Conservation (phyloP, 2,113 vertebrate genomes). For the Crotalus tigris region DNA sequence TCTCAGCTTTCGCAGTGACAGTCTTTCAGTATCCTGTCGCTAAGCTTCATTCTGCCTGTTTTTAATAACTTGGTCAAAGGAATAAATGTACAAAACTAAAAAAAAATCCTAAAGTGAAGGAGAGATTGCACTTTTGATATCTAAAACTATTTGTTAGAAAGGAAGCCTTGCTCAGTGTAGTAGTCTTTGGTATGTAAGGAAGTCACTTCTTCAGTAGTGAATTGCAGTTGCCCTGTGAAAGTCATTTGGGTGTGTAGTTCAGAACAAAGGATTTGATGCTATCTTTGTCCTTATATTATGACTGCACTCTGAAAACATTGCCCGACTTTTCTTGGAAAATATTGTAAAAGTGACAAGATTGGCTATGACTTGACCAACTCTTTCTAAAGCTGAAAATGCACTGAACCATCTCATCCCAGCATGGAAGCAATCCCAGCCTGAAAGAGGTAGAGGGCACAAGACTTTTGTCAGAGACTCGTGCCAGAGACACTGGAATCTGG, state of each 20-base stretch:
- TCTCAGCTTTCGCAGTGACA: slow-evolving; percentile 75
- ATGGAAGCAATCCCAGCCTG: slow-evolving; percentile 81
- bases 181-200: slow-evolving; percentile 87
- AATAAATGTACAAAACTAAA: slow-evolving; percentile 69
- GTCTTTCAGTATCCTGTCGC: slow-evolving; percentile 64
- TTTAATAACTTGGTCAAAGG: slow-evolving; percentile 56
- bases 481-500: slow-evolving; percentile 87
- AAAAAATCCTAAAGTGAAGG: slow-evolving; percentile 72
- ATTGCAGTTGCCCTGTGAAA: slow-evolving; percentile 72
- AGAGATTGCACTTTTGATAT: slow-evolving; percentile 93
- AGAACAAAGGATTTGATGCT: slow-evolving; percentile 63
- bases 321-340: slow-evolving; percentile 74
- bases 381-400: slow-evolving; percentile 82
- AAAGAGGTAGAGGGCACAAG: slow-evolving; percentile 63
- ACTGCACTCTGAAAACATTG: slow-evolving; percentile 80
- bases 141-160: slow-evolving; percentile 73
- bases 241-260: slow-evolving; percentile 74
- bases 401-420: slow-evolving; percentile 65
- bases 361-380: slow-evolving; percentile 81
- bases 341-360: slow-evolving; percentile 77
- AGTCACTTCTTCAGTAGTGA: slow-evolving; percentile 79
- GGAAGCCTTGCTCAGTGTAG: slow-evolving; percentile 71
- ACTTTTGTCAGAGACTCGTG: slow-evolving; percentile 90
- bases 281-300: slow-evolving; percentile 74
- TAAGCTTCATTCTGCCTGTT: slow-evolving; percentile 81